Conservation (phyloP, 2,888 invertebrate genomes). For the Volucella zonaria region DNA sequence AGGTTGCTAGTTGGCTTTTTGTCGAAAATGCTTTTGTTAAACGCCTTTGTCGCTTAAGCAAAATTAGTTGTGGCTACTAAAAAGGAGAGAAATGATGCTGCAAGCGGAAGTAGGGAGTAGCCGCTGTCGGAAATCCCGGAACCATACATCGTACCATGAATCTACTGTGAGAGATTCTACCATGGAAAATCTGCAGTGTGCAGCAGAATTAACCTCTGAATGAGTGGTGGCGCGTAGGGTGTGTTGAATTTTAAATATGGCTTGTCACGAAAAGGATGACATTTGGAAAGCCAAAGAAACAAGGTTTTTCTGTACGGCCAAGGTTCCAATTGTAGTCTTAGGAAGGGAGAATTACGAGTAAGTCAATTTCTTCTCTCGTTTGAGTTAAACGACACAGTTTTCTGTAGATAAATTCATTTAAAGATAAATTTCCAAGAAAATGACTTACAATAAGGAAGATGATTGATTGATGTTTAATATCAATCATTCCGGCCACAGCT, state of each 20-base stretch:
- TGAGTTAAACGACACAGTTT: too few relatives aligned
- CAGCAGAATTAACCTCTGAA: conserved; percentile 44
- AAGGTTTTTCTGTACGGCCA: too few relatives aligned
- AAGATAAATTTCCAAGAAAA: too few relatives aligned
- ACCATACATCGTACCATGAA: conserved; percentile 26
- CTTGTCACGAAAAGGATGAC: too few relatives aligned
- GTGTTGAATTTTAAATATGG: background rate
- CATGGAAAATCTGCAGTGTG: conserved; percentile 58
- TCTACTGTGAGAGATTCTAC: conserved; percentile 33
- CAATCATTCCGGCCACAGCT: too few relatives aligned
- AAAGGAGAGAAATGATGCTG: conserved; percentile 20
- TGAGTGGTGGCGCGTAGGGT: background rate
- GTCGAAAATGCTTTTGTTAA: conserved; percentile 61
- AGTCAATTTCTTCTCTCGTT: too few relatives aligned
- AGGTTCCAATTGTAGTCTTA: too few relatives aligned
- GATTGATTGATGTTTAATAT: too few relatives aligned
- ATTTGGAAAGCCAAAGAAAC: too few relatives aligned
- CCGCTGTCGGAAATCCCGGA: conserved; percentile 1
- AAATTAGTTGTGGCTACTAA: conserved; percentile 64
- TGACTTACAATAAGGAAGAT: too few relatives aligned
- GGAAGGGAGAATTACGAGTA: too few relatives aligned
- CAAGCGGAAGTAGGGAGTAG: background rate
- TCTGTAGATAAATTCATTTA: too few relatives aligned
- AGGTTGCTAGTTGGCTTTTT: conserved; percentile 57
- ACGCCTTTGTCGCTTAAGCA: conserved; percentile 63